Percentiles rank a stretch among this genome's conserved stretches.
These are phyloP conservation scores for Nannospalax galili DNA, from an alignment of 2,113 vertebrate species.

Conservation along the genomic window DNA sequence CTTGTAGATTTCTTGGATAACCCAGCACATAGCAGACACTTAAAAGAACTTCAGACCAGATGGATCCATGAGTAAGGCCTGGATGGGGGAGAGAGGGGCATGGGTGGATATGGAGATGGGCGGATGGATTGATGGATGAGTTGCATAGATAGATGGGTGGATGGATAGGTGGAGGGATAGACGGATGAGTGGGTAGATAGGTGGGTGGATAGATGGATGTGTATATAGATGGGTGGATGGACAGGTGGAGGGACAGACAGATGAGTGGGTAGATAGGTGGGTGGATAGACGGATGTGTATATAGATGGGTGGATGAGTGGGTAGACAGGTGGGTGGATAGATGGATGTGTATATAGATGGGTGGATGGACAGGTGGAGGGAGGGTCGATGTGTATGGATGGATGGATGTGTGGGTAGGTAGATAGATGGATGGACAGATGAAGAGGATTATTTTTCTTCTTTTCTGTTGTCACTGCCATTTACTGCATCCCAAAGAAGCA, in stretches of 20 bases:
- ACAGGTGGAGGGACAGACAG: too few species aligned
- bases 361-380: too few species aligned
- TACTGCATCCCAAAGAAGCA: neutral
- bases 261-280: neutral
- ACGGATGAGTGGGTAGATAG: too few species aligned
- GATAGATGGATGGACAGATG: too few species aligned
- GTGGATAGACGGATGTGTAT: too few species aligned
- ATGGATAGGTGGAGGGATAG: too few species aligned
- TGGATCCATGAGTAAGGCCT: neutral
- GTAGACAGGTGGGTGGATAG: neutral
- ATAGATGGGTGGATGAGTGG: too few species aligned
- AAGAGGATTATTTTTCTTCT: neutral
- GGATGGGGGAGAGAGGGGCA: too few species aligned
- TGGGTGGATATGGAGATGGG: neutral
- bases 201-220: neutral
- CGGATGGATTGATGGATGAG: neutral
- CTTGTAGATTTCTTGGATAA: neutral
- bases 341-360: neutral
- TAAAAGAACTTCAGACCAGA: neutral
- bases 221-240: neutral
- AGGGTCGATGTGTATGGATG: too few species aligned
- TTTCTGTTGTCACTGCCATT: neutral
- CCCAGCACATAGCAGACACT: neutral
- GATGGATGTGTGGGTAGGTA: fast-evolving
- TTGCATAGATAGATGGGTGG: neutral